These are phyloP conservation scores for Cephalotes varians DNA, from an alignment of 2,888 invertebrate species.

Conservation along the genomic window DNA sequence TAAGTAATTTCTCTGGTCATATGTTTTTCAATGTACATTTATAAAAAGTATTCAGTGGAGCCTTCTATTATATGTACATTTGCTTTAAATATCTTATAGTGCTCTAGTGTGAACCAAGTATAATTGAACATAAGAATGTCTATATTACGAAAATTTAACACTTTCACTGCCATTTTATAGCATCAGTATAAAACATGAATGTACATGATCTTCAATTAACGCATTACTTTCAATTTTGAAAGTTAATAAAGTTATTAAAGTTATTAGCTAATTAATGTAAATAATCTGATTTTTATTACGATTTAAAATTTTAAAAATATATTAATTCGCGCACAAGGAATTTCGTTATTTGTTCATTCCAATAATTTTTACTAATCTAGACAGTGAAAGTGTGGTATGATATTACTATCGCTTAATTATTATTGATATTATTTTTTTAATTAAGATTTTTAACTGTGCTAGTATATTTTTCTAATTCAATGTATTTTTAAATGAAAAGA, in stretches of 20 bases:
- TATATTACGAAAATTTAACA: constrained; percentile 59
- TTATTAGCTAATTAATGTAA: not conserved
- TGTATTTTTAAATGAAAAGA: constrained; percentile 9
- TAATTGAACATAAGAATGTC: constrained; percentile 58
- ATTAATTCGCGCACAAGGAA: constrained; percentile 60
- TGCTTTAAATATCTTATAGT: constrained; percentile 61
- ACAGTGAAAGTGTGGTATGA: constrained; percentile 68
- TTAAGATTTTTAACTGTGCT: constrained; percentile 12
- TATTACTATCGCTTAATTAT: constrained; percentile 25
- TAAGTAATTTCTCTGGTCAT: constrained; percentile 56
- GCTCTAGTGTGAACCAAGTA: constrained; percentile 44
- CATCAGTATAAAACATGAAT: constrained; percentile 6
- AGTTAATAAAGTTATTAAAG: no score
- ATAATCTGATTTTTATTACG: constrained; percentile 45
- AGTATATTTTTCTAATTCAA: constrained; percentile 34
- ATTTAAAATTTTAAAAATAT: constrained; percentile 26
- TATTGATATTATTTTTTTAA: constrained; percentile 37
- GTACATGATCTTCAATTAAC: not conserved
- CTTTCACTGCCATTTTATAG: constrained; percentile 69
- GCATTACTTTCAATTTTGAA: not conserved
- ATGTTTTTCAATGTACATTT: constrained; percentile 55
- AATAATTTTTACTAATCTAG: constrained; percentile 46
- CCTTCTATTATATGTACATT: constrained; percentile 67
- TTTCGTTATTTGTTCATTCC: constrained; percentile 41
- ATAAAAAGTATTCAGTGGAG: constrained; percentile 55